Conservation (phyloP, 2,797 vertebrate genomes). For the Nyctalus aviator region DNA sequence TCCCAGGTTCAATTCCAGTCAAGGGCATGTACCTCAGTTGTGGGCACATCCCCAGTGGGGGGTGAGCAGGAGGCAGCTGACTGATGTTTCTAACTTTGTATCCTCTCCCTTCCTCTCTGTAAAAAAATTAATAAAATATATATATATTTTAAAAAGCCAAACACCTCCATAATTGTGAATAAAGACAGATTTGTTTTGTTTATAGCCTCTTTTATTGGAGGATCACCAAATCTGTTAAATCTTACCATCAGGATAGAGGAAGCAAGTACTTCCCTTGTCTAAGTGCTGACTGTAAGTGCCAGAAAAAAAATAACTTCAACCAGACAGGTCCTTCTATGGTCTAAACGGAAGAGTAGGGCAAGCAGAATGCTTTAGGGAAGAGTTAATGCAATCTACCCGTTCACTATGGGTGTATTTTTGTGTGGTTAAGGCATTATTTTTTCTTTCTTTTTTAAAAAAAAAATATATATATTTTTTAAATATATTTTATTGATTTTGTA, state of each 20-base stretch:
- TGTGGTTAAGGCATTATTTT: not conserved
- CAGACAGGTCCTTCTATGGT: not conserved
- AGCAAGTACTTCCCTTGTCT: slow-evolving; percentile 40
- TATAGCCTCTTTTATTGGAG: slow-evolving; percentile 29
- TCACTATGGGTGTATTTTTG: not conserved
- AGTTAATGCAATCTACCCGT: not conserved
- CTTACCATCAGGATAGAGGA: not conserved
- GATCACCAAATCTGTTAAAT: not conserved
- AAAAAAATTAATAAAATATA: too few species aligned
- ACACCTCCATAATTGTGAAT: slow-evolving; percentile 20
- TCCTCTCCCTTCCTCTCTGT: too few species aligned
- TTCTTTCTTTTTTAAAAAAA: not conserved
- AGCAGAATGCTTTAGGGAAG: not conserved
- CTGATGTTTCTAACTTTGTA: too few species aligned
- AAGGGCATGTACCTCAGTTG: too few species aligned
- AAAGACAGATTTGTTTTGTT: slow-evolving; percentile 60
- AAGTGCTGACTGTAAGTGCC: slow-evolving; percentile 9
- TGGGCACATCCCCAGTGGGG: too few species aligned
- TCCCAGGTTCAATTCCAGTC: too few species aligned
- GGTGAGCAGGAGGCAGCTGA: too few species aligned
- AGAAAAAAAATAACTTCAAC: not conserved
- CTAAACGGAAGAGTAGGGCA: not conserved
- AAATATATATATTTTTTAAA: too few species aligned
- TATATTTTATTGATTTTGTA: too few species aligned
- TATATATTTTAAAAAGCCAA: not conserved